Conservation (phyloP, 2,797 vertebrate species). For the Pangasius larnaudii region DNA sequence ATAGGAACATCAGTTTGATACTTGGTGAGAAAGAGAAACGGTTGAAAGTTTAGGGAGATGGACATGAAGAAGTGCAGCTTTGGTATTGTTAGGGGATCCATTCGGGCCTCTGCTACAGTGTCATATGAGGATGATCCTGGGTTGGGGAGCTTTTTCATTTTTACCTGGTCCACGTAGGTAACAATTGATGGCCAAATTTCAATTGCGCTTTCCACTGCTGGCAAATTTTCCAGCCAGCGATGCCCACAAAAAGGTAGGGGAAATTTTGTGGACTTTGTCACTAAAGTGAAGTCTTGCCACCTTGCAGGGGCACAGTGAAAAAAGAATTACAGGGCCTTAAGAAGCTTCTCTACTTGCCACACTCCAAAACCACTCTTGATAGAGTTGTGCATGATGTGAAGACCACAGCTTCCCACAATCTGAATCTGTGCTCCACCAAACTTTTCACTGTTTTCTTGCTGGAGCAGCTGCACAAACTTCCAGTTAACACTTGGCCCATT, state of each 20-base stretch:
- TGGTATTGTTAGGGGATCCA: too few relatives aligned
- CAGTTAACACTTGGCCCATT: constrained; percentile 19
- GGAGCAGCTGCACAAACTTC: constrained; percentile 30
- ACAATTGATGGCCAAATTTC: constrained; percentile 14
- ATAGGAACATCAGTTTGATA: too few relatives aligned
- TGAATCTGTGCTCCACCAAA: constrained; percentile 34
- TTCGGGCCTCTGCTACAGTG: too few relatives aligned
- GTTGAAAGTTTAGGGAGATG: too few relatives aligned
- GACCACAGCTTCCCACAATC: constrained; percentile 39
- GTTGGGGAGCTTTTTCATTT: constrained; percentile 16
- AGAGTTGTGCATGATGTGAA: constrained; percentile 26
- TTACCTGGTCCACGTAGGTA: constrained; percentile 31
- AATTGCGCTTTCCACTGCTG: constrained; percentile 38
- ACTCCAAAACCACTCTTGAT: constrained; percentile 13
- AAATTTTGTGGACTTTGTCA: not conserved
- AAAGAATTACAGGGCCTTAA: constrained; percentile 18
- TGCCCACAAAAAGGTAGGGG: constrained; percentile 24
- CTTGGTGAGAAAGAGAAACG: too few relatives aligned
- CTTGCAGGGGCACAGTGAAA: constrained; percentile 46
- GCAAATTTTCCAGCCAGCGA: constrained; percentile 26
- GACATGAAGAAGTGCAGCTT: too few relatives aligned
- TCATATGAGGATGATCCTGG: too few relatives aligned
- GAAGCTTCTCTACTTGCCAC: constrained; percentile 24
- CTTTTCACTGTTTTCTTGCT: constrained; percentile 23
- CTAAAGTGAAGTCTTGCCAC: constrained; percentile 21